Conservation (phyloP, 2,888 invertebrate species). For the Diadegma fenestrale region DNA sequence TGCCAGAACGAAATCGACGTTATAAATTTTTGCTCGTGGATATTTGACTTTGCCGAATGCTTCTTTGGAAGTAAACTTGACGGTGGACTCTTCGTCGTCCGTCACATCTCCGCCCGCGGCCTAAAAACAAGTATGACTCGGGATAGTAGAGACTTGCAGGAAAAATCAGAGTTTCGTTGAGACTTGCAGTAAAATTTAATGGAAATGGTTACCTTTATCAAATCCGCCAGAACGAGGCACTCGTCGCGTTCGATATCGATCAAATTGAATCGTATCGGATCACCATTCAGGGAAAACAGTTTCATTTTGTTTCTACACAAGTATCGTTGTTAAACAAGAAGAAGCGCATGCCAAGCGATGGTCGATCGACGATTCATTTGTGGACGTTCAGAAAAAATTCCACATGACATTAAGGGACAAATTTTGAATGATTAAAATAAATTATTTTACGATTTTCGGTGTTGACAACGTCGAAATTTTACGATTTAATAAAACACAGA, state of each 20-base stretch:
- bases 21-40: slow-evolving; percentile 15
- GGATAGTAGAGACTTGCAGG: neutral
- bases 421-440: neutral
- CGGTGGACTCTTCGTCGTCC: neutral
- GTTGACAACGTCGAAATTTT: neutral
- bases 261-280: neutral
- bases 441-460: neutral
- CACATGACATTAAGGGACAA: neutral
- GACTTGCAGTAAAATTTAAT: neutral
- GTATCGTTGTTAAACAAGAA: neutral
- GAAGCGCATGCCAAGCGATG: neutral
- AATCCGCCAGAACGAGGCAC: neutral
- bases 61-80: slow-evolving; percentile 9
- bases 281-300: neutral
- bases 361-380: neutral
- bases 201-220: neutral
- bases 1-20: neutral
- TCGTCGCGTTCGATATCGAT: neutral
- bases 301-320: neutral
- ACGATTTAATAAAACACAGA: neutral
- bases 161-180: too few relatives aligned
- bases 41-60: neutral
- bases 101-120: neutral
- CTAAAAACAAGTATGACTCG: neutral
- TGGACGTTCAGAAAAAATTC: neutral